phyloP scores from a whole-genome alignment of 1,140 invertebrate species.

The Campoletis sonorensis region DNA sequence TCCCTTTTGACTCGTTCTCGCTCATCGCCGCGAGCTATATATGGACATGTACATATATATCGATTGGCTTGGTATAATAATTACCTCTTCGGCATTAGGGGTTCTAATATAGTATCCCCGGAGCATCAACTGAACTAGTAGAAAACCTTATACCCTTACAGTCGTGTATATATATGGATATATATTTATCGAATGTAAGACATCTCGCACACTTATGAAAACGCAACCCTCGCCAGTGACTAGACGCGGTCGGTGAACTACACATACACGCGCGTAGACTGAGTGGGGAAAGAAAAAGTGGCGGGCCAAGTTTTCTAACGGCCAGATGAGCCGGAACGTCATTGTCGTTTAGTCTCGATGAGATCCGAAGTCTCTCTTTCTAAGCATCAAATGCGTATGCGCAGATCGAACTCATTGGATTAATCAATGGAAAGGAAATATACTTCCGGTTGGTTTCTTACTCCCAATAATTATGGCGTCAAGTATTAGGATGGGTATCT shows the following conservation, averaged over 20 bases:
- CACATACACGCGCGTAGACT: background rate
- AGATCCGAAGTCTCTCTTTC: conserved; percentile 8
- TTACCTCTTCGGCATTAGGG: conserved; percentile 59
- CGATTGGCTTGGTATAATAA: conserved; percentile 60
- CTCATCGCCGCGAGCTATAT: conserved; percentile 3
- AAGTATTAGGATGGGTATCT: too few species aligned
- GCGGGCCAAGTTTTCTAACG: conserved; percentile 34
- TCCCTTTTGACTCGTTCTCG: conserved; percentile 16
- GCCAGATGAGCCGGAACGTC: conserved; percentile 37
- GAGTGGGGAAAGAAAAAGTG: conserved; percentile 1
- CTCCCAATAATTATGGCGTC: background rate
- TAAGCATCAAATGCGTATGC: background rate
- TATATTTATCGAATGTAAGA: background rate
- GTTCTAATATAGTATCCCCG: conserved; percentile 33
- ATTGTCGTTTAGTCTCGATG: conserved; percentile 33
- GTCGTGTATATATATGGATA: background rate
- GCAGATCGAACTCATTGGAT: background rate
- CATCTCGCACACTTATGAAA: background rate
- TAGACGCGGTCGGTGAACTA: conserved; percentile 39
- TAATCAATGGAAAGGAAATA: background rate
- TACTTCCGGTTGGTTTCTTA: background rate
- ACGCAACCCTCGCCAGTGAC: conserved; percentile 18
- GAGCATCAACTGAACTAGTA: conserved; percentile 30
- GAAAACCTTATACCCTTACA: conserved; percentile 24
- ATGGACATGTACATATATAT: conserved; percentile 51